Conservation (phyloP, 2,113 vertebrate species). For the Bufo gargarizans region DNA sequence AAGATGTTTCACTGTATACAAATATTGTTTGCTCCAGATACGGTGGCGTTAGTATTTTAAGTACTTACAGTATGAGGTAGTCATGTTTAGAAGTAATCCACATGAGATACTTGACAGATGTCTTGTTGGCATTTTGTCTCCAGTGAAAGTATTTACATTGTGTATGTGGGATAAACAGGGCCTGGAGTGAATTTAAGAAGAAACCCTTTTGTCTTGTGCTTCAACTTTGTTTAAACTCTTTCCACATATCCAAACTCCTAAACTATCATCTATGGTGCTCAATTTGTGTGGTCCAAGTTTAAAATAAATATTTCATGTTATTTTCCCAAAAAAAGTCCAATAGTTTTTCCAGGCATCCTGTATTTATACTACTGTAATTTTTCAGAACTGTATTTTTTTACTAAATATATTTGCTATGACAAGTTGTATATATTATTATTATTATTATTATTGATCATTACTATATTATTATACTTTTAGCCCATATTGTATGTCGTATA, state of each 20-base stretch:
- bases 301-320: constrained; percentile 63
- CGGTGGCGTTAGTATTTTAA: not conserved
- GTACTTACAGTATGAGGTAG: not conserved
- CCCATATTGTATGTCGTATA: too few relatives aligned
- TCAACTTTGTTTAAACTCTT: constrained; percentile 57
- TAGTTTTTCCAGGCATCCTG: too few relatives aligned
- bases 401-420: too few relatives aligned
- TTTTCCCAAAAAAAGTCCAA: constrained; percentile 46
- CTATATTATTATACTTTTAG: too few relatives aligned
- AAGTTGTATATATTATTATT: too few relatives aligned
- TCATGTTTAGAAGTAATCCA: not conserved
- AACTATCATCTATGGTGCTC: constrained; percentile 56
- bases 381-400: too few relatives aligned
- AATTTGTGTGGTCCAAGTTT: constrained; percentile 68
- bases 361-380: too few relatives aligned
- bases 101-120: not conserved
- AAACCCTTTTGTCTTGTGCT: constrained; percentile 43
- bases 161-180: not conserved
- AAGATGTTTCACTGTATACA: too few relatives aligned
- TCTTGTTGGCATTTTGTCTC: constrained; percentile 12
- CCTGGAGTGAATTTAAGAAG: constrained; percentile 54
- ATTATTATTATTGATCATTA: too few relatives aligned
- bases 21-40: too few relatives aligned
- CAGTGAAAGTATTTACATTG: constrained; percentile 18
- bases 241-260: constrained; percentile 60